A percentile compares a stretch with the other conserved stretches of the same genome.
phyloP scores from a whole-genome alignment of 1,140 invertebrate genomes.

The Oscheius sp. region DNA sequence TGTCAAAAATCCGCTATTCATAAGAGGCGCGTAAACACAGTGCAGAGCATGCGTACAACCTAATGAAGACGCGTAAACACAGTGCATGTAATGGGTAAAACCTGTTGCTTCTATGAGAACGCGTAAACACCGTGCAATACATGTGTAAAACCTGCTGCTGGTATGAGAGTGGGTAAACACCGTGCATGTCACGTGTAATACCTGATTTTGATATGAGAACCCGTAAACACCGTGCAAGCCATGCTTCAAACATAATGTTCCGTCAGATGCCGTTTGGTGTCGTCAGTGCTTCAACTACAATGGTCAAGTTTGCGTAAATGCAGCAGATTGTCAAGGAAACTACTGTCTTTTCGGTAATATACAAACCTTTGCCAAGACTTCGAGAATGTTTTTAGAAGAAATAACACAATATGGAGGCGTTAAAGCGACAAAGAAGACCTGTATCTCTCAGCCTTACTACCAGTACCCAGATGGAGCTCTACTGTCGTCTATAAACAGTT shows the following conservation, averaged over 20 bases:
- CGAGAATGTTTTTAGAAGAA: not conserved
- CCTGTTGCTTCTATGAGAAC: too few relatives aligned
- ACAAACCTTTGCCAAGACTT: not conserved
- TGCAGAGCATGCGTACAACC: too few relatives aligned
- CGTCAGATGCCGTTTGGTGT: not conserved
- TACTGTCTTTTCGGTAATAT: slow-evolving; percentile 17
- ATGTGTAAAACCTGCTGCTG: too few relatives aligned
- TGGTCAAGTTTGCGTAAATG: slow-evolving; percentile 7
- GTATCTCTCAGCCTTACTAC: slow-evolving; percentile 6
- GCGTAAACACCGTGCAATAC: too few relatives aligned
- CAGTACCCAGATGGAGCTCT: not conserved
- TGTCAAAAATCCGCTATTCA: too few relatives aligned
- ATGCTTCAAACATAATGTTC: not conserved
- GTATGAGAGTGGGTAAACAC: too few relatives aligned
- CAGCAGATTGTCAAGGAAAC: not conserved
- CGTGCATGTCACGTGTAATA: too few relatives aligned
- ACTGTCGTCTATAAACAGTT: not conserved
- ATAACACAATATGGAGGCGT: not conserved
- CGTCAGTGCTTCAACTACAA: slow-evolving; percentile 16
- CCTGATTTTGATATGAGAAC: too few relatives aligned
- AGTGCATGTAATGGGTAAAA: too few relatives aligned
- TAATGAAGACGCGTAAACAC: too few relatives aligned
- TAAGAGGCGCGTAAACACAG: too few relatives aligned
- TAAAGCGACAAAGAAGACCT: not conserved
- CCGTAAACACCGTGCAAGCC: too few relatives aligned